Conservation (phyloP, 2,113 vertebrate species). For the Hippopotamus amphibius region DNA sequence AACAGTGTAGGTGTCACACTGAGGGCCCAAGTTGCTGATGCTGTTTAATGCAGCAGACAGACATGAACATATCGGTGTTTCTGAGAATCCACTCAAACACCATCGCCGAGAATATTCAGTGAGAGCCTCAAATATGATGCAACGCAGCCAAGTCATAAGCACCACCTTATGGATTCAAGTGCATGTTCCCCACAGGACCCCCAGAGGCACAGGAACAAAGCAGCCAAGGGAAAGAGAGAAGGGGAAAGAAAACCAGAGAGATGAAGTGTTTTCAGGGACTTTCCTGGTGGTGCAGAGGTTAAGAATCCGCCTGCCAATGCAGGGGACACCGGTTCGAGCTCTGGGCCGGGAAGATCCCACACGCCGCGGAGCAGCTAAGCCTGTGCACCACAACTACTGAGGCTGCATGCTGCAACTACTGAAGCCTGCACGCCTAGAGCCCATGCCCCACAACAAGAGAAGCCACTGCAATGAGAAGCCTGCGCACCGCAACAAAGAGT, state of each 20-base stretch:
- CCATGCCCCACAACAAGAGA: too few species aligned
- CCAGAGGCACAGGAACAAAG: not conserved
- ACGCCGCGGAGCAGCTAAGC: too few species aligned
- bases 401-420: too few species aligned
- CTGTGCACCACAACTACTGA: too few species aligned
- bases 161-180: not conserved
- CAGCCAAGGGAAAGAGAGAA: not conserved
- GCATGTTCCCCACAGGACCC: not conserved
- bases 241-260: not conserved
- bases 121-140: not conserved
- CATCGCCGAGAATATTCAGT: not conserved
- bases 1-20: rapidly evolving
- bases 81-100: not conserved
- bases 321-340: too few species aligned
- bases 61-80: not conserved
- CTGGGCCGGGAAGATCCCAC: too few species aligned
- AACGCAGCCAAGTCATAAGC: not conserved
- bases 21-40: not conserved
- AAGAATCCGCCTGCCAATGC: too few species aligned
- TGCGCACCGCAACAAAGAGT: too few species aligned
- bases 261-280: too few species aligned
- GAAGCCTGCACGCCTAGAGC: too few species aligned
- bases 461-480: too few species aligned
- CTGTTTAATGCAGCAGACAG: not conserved
- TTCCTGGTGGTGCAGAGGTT: too few species aligned